These are phyloP conservation scores for Pseudopodoces humilis DNA, from an alignment of 2,113 vertebrate genomes.

Conservation along the genomic window DNA sequence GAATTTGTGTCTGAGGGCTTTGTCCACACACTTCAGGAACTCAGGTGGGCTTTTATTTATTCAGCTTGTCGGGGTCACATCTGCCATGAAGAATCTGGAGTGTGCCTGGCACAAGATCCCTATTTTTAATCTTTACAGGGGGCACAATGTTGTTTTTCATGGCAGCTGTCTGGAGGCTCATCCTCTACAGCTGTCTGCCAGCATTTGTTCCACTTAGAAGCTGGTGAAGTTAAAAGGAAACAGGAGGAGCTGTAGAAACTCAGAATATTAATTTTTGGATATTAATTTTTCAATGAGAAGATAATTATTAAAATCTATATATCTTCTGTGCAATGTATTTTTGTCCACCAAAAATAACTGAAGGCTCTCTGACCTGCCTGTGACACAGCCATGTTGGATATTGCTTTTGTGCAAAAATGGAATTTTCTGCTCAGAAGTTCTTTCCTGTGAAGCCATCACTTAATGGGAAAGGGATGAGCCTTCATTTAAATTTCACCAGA, in stretches of 20 bases:
- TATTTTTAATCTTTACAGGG: not conserved
- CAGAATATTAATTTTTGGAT: too few relatives aligned
- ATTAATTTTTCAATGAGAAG: not conserved
- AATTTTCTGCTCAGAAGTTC: not conserved
- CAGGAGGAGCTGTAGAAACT: not conserved
- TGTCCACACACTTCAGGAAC: not conserved
- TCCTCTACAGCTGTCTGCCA: not conserved
- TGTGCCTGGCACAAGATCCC: not conserved
- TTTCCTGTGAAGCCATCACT: not conserved
- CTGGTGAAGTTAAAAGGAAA: not conserved
- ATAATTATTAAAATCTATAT: not conserved
- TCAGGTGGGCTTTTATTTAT: not conserved
- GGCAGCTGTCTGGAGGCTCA: not conserved
- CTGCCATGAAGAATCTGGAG: not conserved
- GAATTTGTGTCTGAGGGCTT: not conserved
- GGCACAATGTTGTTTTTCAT: not conserved
- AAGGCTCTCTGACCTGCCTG: not conserved
- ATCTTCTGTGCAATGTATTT: not conserved
- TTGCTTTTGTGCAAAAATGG: not conserved
- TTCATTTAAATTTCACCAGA: not conserved
- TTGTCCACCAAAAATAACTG: not conserved
- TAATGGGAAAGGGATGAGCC: not conserved
- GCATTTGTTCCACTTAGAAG: not conserved
- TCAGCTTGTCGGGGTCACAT: too few relatives aligned
- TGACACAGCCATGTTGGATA: not conserved